phyloP scores from a whole-genome alignment of 2,113 vertebrate species.

The Silurus asotus region DNA sequence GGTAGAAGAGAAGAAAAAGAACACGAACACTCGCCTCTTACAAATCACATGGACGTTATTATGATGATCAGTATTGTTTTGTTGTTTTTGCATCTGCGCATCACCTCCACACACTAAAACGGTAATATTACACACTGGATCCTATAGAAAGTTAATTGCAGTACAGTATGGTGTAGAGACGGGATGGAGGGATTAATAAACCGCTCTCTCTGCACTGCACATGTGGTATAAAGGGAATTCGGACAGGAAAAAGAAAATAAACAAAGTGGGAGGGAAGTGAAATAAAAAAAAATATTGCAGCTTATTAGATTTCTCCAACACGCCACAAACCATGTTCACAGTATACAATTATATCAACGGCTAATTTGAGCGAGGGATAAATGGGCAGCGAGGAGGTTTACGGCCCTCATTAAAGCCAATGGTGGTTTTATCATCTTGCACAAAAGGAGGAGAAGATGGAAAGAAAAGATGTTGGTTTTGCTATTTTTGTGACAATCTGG shows the following conservation, averaged over 20 bases:
- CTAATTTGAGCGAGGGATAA: conserved; percentile 37
- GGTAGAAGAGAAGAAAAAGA: no score
- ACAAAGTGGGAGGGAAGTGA: neutral
- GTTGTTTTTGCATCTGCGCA: neutral
- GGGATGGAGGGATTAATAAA: conserved; percentile 26
- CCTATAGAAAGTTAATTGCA: conserved; percentile 26
- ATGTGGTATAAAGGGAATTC: conserved; percentile 27
- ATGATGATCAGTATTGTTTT: neutral
- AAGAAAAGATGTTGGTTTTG: neutral
- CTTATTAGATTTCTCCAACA: conserved; percentile 41
- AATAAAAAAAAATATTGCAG: conserved; percentile 23
- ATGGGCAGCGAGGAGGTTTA: conserved; percentile 16
- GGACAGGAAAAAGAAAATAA: neutral
- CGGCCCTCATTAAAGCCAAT: conserved; percentile 30
- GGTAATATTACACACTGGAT: conserved; percentile 7
- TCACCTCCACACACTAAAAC: neutral
- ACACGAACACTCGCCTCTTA: no score
- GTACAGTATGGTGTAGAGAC: neutral
- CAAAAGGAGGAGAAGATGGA: neutral
- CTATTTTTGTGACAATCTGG: neutral
- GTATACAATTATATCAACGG: conserved; percentile 23
- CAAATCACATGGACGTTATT: neutral
- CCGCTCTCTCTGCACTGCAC: conserved; percentile 2
- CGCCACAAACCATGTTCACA: conserved; percentile 23
- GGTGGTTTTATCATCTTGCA: conserved; percentile 22